phyloP scores from a whole-genome alignment of 2,113 vertebrate species.

The Serinus canaria region DNA sequence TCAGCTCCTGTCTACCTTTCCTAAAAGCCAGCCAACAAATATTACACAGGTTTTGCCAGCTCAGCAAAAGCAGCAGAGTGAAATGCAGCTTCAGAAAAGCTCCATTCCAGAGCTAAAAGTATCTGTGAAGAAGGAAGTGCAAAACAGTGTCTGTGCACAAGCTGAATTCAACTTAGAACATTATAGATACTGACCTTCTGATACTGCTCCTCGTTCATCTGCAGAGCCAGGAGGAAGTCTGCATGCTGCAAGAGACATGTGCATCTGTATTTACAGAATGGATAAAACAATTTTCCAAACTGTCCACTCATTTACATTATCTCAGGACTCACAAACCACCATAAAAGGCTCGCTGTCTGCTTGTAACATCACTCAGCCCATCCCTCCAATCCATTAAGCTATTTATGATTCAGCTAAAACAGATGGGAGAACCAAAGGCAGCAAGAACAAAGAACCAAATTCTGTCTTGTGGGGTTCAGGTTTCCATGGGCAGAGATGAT shows the following conservation, averaged over 20 bases:
- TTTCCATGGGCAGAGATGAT: conserved; percentile 12
- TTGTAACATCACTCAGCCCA: background rate
- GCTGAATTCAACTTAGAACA: background rate
- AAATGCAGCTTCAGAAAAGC: background rate
- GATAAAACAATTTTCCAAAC: background rate
- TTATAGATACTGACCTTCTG: conserved; percentile 82
- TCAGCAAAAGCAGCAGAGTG: background rate
- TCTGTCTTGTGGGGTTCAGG: background rate
- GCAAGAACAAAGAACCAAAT: conserved; percentile 28
- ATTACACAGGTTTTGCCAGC: background rate
- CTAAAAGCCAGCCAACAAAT: background rate
- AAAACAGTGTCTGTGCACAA: background rate
- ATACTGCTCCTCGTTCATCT: conserved; percentile 97
- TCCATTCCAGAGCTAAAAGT: background rate
- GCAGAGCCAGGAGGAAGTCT: conserved; percentile 93
- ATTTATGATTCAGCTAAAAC: conserved; percentile 57
- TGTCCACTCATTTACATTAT: background rate
- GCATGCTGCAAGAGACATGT: conserved; percentile 80
- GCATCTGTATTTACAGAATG: background rate
- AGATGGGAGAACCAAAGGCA: conserved; percentile 40
- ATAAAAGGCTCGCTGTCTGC: background rate
- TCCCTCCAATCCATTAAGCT: conserved; percentile 42
- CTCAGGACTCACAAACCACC: background rate
- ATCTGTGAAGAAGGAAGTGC: background rate
- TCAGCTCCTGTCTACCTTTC: background rate